Percentiles rank a stretch among this genome's conserved stretches.
Evolutionary conservation across 2,888 invertebrate species (phyloP).

Genomic region (Drosophila niveifrons): DNA sequence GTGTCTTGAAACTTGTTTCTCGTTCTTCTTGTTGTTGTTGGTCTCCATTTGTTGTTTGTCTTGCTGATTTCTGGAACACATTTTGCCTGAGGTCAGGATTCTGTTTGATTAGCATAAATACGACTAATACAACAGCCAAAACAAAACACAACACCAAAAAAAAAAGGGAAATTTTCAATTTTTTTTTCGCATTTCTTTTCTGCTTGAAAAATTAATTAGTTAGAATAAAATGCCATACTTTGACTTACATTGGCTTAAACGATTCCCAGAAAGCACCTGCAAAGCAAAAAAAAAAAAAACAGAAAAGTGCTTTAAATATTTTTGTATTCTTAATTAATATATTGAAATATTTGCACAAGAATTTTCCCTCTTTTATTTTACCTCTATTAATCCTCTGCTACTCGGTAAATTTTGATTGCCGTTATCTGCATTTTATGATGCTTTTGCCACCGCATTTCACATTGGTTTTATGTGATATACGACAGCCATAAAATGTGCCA

Average conservation of each 20-base stretch:
- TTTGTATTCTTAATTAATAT: slow-evolving; percentile 62
- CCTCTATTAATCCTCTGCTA: neutral
- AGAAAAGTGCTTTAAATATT: slow-evolving; percentile 41
- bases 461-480: slow-evolving; percentile 70
- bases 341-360: slow-evolving; percentile 43
- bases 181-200: slow-evolving; percentile 1
- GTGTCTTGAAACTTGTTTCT: slow-evolving; percentile 38
- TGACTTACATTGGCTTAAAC: slow-evolving; percentile 9
- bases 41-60: slow-evolving; percentile 67
- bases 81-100: slow-evolving; percentile 79
- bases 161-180: slow-evolving; percentile 42
- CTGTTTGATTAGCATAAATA: slow-evolving; percentile 79
- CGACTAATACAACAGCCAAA: slow-evolving; percentile 17
- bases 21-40: slow-evolving; percentile 11
- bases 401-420: slow-evolving; percentile 68
- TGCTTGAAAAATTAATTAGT: slow-evolving; percentile 54
- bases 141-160: slow-evolving; percentile 19
- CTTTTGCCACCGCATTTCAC: slow-evolving; percentile 63
- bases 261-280: slow-evolving; percentile 34
- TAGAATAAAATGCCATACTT: slow-evolving; percentile 22
- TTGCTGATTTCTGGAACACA: slow-evolving; percentile 63
- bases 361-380: neutral
- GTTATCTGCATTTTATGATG: slow-evolving; percentile 80
- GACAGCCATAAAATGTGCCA: slow-evolving; percentile 66
- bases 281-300: slow-evolving; percentile 19